Conservation (phyloP, 2,113 vertebrate species). For the Amblyopsis rosae region DNA sequence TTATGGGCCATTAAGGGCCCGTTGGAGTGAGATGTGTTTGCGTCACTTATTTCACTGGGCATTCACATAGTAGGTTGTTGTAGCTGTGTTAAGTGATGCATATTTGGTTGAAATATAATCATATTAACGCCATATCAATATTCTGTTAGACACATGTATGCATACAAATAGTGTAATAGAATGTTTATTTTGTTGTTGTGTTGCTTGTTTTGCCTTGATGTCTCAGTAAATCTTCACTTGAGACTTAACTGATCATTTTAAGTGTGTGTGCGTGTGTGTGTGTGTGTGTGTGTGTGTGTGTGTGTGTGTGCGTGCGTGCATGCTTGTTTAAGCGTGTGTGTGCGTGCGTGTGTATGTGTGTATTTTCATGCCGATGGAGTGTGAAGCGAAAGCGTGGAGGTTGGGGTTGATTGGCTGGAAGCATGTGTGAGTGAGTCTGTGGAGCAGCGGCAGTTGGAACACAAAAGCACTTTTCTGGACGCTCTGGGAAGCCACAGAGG, state of each 20-base stretch:
- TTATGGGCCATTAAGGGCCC: constrained; percentile 53
- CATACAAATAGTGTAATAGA: not conserved
- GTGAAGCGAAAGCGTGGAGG: too few relatives aligned
- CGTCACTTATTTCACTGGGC: constrained; percentile 23
- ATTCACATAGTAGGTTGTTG: constrained; percentile 19
- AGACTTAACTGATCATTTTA: constrained; percentile 9
- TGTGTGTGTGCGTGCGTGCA: constrained; percentile 12
- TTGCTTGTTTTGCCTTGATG: not conserved
- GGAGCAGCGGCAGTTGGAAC: constrained; percentile 39
- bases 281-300: constrained; percentile 22
- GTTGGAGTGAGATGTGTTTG: constrained; percentile 45
- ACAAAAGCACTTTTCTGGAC: constrained; percentile 61
- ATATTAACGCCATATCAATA: constrained; percentile 3
- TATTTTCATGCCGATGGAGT: too few relatives aligned
- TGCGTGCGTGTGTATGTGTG: constrained; percentile 14
- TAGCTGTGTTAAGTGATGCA: constrained; percentile 31
- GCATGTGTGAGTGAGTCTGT: not conserved
- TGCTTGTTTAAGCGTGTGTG: too few relatives aligned
- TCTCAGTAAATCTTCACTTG: not conserved
- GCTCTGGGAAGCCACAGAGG: constrained; percentile 61
- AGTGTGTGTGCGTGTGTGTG: constrained; percentile 2
- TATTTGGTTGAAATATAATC: constrained; percentile 31
- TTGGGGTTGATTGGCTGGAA: not conserved
- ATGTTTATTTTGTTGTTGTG: not conserved
- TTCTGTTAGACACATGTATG: not conserved